phyloP scores from a whole-genome alignment of 2,888 invertebrate species.

The Aleiodes alternator region DNA sequence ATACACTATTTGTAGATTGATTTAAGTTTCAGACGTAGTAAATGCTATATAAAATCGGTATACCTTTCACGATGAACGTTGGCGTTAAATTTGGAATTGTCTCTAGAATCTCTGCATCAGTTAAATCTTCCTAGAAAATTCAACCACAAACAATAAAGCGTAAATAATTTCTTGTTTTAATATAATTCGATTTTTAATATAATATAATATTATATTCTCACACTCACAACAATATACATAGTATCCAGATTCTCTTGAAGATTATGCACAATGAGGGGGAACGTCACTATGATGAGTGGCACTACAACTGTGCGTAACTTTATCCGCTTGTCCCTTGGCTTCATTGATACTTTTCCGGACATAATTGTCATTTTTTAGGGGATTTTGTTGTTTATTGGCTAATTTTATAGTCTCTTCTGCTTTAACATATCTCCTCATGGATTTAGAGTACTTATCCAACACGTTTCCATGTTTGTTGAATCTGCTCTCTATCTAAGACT shows the following conservation, averaged over 20 bases:
- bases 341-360: background rate
- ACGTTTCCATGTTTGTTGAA: background rate
- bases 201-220: no score
- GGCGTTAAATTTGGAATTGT: no score
- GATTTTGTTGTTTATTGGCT: background rate
- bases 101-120: no score
- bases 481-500: background rate
- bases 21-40: no score
- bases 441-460: background rate
- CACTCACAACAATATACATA: background rate
- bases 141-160: background rate
- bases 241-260: background rate
- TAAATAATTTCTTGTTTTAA: background rate
- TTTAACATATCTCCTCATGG: background rate
- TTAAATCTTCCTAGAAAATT: background rate
- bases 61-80: no score
- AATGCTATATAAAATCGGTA: no score
- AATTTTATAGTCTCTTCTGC: background rate
- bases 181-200: no score
- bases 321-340: background rate
- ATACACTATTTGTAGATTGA: no score
- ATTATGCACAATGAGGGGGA: background rate
- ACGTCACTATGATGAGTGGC: background rate
- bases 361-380: no score
- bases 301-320: background rate